Evolutionary conservation across 1,140 invertebrate species (phyloP).

Genomic region (Saccostrea glomerata): DNA sequence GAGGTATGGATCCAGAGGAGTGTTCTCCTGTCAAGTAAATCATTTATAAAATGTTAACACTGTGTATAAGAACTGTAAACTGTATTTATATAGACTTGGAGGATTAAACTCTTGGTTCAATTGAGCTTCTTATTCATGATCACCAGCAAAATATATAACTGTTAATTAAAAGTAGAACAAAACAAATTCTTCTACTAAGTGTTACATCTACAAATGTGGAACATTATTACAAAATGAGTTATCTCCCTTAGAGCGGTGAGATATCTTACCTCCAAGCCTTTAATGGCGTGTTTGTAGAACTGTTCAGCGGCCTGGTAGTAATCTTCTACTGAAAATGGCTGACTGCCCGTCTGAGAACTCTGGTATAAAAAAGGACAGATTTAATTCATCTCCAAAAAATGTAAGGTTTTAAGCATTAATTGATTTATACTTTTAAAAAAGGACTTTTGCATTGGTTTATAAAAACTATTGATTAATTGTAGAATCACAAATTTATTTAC

Average conservation of each 20-base stretch:
- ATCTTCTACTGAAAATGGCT: slow-evolving; percentile 63
- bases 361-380: not conserved
- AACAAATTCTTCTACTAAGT: no score
- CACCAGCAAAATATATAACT: not conserved
- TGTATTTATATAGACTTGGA: not conserved
- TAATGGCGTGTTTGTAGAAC: slow-evolving; percentile 52
- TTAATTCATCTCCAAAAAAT: not conserved
- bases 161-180: not conserved
- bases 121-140: not conserved
- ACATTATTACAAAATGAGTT: not conserved
- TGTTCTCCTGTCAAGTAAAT: not conserved
- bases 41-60: not conserved
- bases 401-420: not conserved
- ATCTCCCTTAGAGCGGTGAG: not conserved
- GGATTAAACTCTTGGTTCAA: not conserved
- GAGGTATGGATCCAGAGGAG: slow-evolving; percentile 39
- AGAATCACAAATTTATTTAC: slow-evolving; percentile 43
- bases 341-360: slow-evolving; percentile 38
- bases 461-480: not conserved
- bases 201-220: no score
- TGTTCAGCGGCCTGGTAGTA: slow-evolving; percentile 65
- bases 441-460: not conserved
- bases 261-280: slow-evolving; percentile 50
- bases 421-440: no score
- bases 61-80: not conserved